These are phyloP conservation scores for Ia io DNA, from an alignment of 2,113 vertebrate species.

Conservation along the genomic window DNA sequence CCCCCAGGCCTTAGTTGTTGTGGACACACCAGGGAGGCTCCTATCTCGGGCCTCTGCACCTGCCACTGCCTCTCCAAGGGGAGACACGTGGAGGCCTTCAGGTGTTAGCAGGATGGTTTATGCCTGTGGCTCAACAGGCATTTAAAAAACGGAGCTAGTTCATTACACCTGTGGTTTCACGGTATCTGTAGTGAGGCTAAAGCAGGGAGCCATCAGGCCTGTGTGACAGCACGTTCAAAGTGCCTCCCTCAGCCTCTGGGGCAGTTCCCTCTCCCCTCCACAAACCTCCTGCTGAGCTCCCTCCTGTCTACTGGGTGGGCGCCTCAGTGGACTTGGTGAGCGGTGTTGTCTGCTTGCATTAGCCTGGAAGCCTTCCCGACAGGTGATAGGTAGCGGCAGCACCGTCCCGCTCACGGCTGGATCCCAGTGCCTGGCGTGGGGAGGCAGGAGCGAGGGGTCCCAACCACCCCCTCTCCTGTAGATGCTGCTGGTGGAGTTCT, in stretches of 20 bases:
- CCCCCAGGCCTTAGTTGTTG: neutral
- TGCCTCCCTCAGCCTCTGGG: neutral
- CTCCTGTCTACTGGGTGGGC: neutral
- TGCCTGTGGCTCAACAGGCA: neutral
- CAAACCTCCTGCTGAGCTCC: neutral
- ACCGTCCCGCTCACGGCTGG: too few relatives aligned
- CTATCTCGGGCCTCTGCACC: neutral
- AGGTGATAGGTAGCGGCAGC: neutral
- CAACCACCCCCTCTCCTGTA: conserved; percentile 48
- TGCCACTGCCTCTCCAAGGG: neutral
- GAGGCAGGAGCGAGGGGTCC: neutral
- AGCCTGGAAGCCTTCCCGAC: neutral
- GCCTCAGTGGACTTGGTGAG: neutral
- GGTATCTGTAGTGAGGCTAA: neutral
- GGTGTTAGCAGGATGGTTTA: neutral
- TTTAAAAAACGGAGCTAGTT: neutral
- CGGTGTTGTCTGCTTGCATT: accelerated
- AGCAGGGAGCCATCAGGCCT: neutral
- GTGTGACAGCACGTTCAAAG: accelerated
- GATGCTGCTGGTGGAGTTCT: conserved; percentile 95
- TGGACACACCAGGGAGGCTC: neutral
- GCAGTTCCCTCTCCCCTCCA: too few relatives aligned
- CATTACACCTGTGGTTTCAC: neutral
- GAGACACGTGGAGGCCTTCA: neutral
- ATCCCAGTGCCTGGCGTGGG: neutral